Evolutionary conservation across 2,113 vertebrate genomes (phyloP), one percentile per base, ranked within the genome.

Genomic region (Isichthys henryi): DNA sequence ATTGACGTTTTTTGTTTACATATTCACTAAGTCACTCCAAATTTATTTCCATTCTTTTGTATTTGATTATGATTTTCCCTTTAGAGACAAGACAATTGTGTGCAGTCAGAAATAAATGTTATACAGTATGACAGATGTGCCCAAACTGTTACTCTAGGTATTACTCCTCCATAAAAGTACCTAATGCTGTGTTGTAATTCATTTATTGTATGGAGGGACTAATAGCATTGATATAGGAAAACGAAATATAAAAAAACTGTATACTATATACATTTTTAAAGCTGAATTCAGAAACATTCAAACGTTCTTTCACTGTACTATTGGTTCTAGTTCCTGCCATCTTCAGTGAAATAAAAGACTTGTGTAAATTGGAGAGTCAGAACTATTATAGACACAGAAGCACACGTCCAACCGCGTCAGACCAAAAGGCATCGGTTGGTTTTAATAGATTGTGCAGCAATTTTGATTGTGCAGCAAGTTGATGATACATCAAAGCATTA

Each of bases 401-500:
- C 35, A 35, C 11, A 43, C 15, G 17, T 80, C 15, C 2, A 31
- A 27, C 62, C 31, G 62, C 62, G 0, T 70, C 62, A 70, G 62
- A 70, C n/a, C n/a, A 80, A 80, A 80, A 39, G 74, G 15, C 74
- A 80, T 17, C 31, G 11, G 74, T 19, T 39, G 2, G 19, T 43
- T 80, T 39, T 80, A 80, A 80, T 77, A 39, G 70, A 77, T 13
- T 39, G 15, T 46, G 39, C 19, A n/a, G 80, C 80, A 83, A 48
- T 83, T n/a, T n/a, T n/a, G 70, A 77, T 13, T 39, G 15, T 46
- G 39, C 19, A n/a, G 80, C 80, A 83, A 48, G 48, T n/a, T n/a
- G n/a, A n/a, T 83, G 80, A 23, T 46, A 84, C 82, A 84, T 84
- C 82, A 84, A 84, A 48, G 82, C 43, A n/a, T 46, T 84, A 84